Evolutionary conservation across 2,797 vertebrate genomes (phyloP), one percentile per base, ranked within the genome.

Genomic region (Lagorchestes hirsutus): DNA sequence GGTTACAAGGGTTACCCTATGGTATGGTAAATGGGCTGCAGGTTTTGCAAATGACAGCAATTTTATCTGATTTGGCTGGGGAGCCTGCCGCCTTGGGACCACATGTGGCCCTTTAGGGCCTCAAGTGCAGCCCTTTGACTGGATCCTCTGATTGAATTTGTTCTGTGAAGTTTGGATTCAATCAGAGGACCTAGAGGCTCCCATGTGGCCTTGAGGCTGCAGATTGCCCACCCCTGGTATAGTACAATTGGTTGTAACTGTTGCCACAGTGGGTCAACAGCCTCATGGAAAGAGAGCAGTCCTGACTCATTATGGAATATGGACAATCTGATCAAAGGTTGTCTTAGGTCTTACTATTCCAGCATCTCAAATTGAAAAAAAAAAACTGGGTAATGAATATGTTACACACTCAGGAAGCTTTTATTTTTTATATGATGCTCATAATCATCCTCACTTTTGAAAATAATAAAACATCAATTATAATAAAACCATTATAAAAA

Each of bases 61-160:
- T 95, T 97, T 55, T 94, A 55, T 90, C 93, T 93, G 57, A 93
- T 92, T 54, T 5, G 57, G 24, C 0, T 28, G 9, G 9, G 57
- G 57, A 58, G 10, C 57, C 27, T 58, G 57, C 27, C 11, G 57
- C 28, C 57, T 58, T 10, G 10, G 29, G 27, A 58, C 57, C 27
- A 58, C 28, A 58, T 58, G 57, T 58, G 57, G 57, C 8, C 57
- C 28, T 58, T 57, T 57, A 57, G 56, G 24, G 27, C 24, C 24
- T 57, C 24, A 57, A 27, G 56, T 27, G 6, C 24, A 57, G 5
- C 24, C 24, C 56, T 57, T 57, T 57, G 56, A 57, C 56, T 57
- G 56, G 24, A 27, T 57, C 22, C 55, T 57, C 24, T 56, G 22
- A 24, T 22, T 56, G 55, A 6, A 56, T 56, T 56, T 57, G 56